phyloP scores from a whole-genome alignment of 2,888 invertebrate species.

The Metopia argyrocephala region DNA sequence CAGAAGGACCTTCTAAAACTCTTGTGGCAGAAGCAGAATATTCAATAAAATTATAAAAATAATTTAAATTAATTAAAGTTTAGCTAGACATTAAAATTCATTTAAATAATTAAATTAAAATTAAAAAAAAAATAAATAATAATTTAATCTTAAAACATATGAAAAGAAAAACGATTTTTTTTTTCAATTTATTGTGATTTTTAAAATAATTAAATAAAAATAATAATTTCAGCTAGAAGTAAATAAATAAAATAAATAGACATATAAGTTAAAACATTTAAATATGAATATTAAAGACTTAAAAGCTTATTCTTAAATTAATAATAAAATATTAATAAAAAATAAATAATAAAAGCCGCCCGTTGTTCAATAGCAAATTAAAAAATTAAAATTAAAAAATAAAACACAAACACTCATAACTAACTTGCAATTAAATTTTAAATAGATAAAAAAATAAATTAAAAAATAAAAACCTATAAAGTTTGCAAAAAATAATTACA shows the following conservation, averaged over 20 bases:
- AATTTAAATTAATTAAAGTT: conserved; percentile 50
- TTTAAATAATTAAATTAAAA: conserved; percentile 61
- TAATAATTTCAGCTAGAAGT: conserved; percentile 54
- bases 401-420: background rate
- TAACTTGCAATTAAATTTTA: conserved; percentile 51
- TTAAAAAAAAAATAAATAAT: conserved; percentile 54
- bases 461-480: conserved; percentile 17
- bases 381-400: conserved; percentile 36
- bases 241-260: conserved; percentile 31
- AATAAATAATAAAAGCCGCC: conserved; percentile 71
- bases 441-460: conserved; percentile 26
- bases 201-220: conserved; percentile 67
- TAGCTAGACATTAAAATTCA: conserved; percentile 64
- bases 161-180: conserved; percentile 36
- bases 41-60: conserved; percentile 25
- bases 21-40: conserved; percentile 26
- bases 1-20: conserved; percentile 28
- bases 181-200: conserved; percentile 75
- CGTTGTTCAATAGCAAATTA: conserved; percentile 67
- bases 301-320: conserved; percentile 55
- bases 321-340: conserved; percentile 47
- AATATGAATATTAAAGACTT: conserved; percentile 41
- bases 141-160: conserved; percentile 53
- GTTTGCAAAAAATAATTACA: background rate
- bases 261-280: background rate